These are phyloP conservation scores for Catharus fuscescens DNA, from an alignment of 2,113 vertebrate species.

Conservation along the genomic window DNA sequence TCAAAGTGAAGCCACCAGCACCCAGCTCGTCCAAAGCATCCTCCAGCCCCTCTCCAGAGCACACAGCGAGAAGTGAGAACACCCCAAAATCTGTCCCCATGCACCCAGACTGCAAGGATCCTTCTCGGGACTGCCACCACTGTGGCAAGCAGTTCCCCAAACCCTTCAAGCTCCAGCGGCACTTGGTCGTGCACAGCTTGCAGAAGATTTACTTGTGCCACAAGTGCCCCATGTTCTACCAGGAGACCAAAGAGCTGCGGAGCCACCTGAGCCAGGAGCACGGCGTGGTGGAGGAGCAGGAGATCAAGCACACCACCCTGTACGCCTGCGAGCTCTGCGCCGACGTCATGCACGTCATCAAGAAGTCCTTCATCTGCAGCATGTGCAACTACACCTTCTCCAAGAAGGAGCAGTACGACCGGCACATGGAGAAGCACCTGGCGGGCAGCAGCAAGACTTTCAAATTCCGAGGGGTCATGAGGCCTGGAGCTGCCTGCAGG, in stretches of 20 bases:
- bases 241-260: constrained; percentile 86
- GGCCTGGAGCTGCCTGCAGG: constrained; percentile 77
- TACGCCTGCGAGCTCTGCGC: constrained; percentile 96
- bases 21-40: constrained; percentile 20
- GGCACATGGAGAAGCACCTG: constrained; percentile 97
- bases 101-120: constrained; percentile 94
- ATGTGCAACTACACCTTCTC: constrained; percentile 98
- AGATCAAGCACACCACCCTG: constrained; percentile 92
- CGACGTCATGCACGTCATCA: constrained; percentile 94
- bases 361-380: constrained; percentile 97
- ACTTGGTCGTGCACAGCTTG: constrained; percentile 95
- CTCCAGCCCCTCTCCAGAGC: constrained; percentile 67
- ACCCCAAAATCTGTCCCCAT: constrained; percentile 79
- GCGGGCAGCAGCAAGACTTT: constrained; percentile 85
- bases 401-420: constrained; percentile 96
- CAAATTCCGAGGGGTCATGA: constrained; percentile 87
- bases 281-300: constrained; percentile 78
- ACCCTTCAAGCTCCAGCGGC: constrained; percentile 96
- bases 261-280: constrained; percentile 87
- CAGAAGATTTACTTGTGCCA: constrained; percentile 95
- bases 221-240: constrained; percentile 90
- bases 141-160: constrained; percentile 98
- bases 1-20: constrained; percentile 61
- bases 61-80: constrained; percentile 71
- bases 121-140: constrained; percentile 96